A percentile compares a stretch with the other conserved stretches of the same genome.
These are phyloP conservation scores for Cylloceria caligata DNA, from an alignment of 2,888 invertebrate genomes.

Conservation along the genomic window DNA sequence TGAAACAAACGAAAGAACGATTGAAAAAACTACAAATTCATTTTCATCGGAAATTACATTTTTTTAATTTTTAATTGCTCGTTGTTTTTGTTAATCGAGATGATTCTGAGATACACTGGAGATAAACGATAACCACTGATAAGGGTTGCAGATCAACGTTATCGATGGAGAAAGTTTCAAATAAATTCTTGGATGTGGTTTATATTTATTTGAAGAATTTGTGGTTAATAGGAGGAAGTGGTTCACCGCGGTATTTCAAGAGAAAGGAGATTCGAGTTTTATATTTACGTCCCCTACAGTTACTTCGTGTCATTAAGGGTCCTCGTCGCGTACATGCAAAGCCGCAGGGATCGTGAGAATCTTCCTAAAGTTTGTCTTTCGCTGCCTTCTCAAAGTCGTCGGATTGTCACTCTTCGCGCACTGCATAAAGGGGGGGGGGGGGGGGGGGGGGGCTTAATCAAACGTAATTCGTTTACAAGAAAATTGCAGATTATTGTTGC, in stretches of 20 bases:
- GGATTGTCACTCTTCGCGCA: neutral
- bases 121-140: conserved; percentile 10
- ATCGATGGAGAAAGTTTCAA: conserved; percentile 30
- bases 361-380: conserved; percentile 23
- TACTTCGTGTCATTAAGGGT: conserved; percentile 6
- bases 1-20: too few relatives aligned
- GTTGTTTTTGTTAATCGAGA: neutral
- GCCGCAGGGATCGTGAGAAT: conserved; percentile 24
- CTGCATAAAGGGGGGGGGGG: too few relatives aligned
- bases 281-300: neutral
- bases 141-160: conserved; percentile 10
- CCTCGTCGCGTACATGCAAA: conserved; percentile 4
- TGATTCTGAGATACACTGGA: neutral
- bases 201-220: conserved; percentile 30
- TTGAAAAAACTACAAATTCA: neutral
- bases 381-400: neutral
- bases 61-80: neutral
- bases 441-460: too few relatives aligned
- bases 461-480: neutral
- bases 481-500: neutral
- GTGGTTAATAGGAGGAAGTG: conserved; percentile 27
- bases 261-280: neutral
- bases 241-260: conserved; percentile 28
- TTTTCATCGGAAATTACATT: too few relatives aligned
- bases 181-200: conserved; percentile 8